Conservation (phyloP, 2,888 invertebrate species). For the Lutraria lutraria region DNA sequence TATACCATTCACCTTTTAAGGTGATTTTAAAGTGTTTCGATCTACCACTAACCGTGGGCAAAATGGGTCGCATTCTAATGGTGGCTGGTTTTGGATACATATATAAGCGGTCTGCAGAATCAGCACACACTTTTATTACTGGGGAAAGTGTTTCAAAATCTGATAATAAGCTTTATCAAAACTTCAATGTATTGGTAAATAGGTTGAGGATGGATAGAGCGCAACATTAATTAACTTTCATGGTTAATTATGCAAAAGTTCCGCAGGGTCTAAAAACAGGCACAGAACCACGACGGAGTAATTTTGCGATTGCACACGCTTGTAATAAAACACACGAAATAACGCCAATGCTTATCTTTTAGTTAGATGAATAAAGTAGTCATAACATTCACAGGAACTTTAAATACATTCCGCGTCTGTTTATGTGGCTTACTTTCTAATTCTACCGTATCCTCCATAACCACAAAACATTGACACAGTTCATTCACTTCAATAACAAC, state of each 20-base stretch:
- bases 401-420: no score
- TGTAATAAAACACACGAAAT: not conserved
- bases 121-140: not conserved
- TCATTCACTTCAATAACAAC: no score
- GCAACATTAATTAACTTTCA: not conserved
- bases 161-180: conserved; percentile 18
- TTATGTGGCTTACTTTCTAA: no score
- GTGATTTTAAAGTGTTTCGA: not conserved
- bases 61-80: not conserved
- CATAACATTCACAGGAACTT: no score
- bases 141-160: not conserved
- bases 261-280: not conserved
- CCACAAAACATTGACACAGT: no score
- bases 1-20: not conserved
- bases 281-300: not conserved
- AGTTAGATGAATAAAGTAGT: no score
- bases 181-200: not conserved
- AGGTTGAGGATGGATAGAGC: not conserved
- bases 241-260: conserved; percentile 13
- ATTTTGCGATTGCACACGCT: not conserved
- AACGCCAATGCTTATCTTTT: not conserved
- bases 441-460: no score
- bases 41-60: not conserved
- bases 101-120: not conserved
- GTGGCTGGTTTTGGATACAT: not conserved